These are phyloP conservation scores for Gallinago solitaria DNA, from an alignment of 2,797 vertebrate genomes.

Conservation along the genomic window DNA sequence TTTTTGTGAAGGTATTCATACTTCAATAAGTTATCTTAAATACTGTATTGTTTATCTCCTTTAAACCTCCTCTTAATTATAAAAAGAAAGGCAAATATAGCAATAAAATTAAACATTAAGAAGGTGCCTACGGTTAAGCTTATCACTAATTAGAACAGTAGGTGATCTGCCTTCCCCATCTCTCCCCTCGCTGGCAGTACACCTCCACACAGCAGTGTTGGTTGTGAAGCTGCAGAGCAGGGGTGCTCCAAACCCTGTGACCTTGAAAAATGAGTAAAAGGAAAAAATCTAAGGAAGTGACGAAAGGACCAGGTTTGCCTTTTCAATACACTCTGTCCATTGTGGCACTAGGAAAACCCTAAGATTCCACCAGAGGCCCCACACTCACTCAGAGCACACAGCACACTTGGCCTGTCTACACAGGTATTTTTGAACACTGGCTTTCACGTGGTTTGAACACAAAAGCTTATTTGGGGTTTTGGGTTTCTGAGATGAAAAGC, in stretches of 20 bases:
- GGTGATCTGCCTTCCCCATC: neutral
- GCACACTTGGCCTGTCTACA: neutral
- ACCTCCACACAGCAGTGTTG: neutral
- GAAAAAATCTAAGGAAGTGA: neutral
- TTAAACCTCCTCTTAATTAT: neutral
- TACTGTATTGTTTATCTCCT: neutral
- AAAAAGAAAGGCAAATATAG: neutral
- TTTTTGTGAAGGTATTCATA: neutral
- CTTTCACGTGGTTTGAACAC: neutral
- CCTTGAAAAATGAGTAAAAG: neutral
- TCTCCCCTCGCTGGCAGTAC: neutral
- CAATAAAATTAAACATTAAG: neutral
- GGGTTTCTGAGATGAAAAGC: neutral
- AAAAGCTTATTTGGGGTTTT: neutral
- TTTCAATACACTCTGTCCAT: neutral
- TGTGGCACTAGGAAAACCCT: neutral
- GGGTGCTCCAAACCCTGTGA: neutral
- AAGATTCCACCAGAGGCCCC: neutral
- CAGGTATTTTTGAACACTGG: neutral
- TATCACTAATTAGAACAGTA: neutral
- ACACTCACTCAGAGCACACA: rapidly evolving
- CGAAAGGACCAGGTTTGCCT: neutral
- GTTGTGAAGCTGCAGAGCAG: neutral
- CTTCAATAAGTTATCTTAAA: neutral
- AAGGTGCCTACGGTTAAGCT: neutral